Evolutionary conservation across 2,113 vertebrate species (phyloP).

Genomic region (Leucopternis melanops): DNA sequence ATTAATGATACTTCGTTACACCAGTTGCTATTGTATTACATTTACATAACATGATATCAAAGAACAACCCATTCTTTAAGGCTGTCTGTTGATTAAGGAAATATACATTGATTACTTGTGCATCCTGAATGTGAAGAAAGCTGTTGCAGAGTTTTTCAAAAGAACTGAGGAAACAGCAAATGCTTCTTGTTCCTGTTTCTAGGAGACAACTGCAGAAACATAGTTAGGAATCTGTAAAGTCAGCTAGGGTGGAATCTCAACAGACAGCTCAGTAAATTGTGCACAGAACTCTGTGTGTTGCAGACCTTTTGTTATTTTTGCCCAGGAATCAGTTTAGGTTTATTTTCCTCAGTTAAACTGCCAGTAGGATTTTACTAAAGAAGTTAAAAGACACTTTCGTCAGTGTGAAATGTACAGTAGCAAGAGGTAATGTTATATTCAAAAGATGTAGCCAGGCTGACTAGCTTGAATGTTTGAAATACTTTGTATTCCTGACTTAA

Average conservation of each 20-base stretch:
- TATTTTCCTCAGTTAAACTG: not conserved
- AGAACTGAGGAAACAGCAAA: conserved; percentile 42
- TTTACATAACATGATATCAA: not conserved
- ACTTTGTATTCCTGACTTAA: not conserved
- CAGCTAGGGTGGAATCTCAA: conserved; percentile 20
- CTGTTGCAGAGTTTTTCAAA: not conserved
- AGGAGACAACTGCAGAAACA: conserved; percentile 57
- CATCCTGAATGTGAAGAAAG: not conserved
- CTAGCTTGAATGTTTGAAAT: not conserved
- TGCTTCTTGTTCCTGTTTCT: conserved; percentile 47
- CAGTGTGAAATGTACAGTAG: not conserved
- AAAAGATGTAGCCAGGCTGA: not conserved
- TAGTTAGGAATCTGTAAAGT: conserved; percentile 44
- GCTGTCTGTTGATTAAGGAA: not conserved
- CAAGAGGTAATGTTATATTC: not conserved
- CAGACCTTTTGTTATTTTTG: conserved; percentile 16
- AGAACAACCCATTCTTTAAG: not conserved
- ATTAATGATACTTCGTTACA: not conserved
- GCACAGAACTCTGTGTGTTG: not conserved
- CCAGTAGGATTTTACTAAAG: not conserved
- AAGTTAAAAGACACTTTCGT: not conserved
- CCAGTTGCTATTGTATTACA: not conserved
- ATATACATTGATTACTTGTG: not conserved
- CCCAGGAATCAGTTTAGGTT: not conserved
- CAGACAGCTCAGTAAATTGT: conserved; percentile 18